phyloP scores from a whole-genome alignment of 2,113 vertebrate genomes.

The Butastur rufipennis region DNA sequence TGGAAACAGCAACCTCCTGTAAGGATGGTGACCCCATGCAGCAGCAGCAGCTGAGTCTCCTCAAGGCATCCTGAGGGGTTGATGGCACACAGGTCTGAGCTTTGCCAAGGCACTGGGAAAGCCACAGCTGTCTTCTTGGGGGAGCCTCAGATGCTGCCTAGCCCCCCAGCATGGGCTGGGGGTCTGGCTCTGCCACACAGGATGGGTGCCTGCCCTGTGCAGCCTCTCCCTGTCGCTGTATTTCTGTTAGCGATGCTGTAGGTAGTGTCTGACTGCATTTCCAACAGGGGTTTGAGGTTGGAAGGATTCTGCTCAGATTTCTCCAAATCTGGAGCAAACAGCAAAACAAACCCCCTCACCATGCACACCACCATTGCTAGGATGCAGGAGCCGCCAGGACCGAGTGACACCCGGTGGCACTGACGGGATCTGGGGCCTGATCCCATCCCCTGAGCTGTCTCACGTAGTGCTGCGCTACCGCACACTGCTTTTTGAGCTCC shows the following conservation, averaged over 20 bases:
- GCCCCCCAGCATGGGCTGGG: rapidly evolving
- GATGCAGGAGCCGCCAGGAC: not conserved
- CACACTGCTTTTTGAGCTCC: not conserved
- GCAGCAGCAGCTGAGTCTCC: not conserved
- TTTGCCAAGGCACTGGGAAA: not conserved
- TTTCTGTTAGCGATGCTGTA: not conserved
- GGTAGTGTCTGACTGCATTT: not conserved
- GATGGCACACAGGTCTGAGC: not conserved
- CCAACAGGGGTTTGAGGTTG: rapidly evolving
- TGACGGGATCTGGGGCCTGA: not conserved
- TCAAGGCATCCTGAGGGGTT: not conserved
- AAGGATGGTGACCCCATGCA: not conserved
- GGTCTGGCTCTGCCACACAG: not conserved
- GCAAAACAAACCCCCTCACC: not conserved
- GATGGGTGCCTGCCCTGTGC: not conserved
- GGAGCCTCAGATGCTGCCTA: not conserved
- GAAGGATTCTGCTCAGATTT: not conserved
- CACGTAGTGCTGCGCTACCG: not conserved
- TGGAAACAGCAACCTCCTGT: not conserved
- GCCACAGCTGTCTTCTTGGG: not conserved
- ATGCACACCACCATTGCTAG: rapidly evolving
- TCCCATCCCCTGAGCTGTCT: not conserved
- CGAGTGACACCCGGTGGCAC: rapidly evolving
- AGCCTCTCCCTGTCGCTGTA: rapidly evolving
- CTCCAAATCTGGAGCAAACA: not conserved